Percentiles rank a stretch among this genome's conserved stretches.
These are phyloP conservation scores for Bruchidius siliquastri DNA, from an alignment of 2,888 invertebrate genomes.

Conservation along the genomic window DNA sequence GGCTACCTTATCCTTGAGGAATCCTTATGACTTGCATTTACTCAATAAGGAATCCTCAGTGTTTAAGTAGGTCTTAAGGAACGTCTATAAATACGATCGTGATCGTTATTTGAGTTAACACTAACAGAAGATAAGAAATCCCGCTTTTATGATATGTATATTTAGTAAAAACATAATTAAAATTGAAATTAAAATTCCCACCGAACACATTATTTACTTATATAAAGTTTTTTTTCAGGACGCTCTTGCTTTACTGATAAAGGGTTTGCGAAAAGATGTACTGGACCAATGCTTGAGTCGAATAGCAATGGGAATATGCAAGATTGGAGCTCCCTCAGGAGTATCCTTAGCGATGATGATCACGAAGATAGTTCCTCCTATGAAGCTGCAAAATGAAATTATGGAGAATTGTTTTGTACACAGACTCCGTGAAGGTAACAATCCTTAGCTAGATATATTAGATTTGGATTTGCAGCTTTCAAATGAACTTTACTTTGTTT, in stretches of 20 bases:
- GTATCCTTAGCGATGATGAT: conserved; percentile 50
- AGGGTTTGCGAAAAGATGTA: conserved; percentile 35
- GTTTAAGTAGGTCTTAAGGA: no score
- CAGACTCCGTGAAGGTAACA: conserved; percentile 28
- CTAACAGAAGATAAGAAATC: no score
- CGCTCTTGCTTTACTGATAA: conserved; percentile 33
- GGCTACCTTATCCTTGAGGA: no score
- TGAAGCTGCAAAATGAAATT: conserved; percentile 42
- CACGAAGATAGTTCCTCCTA: conserved; percentile 51
- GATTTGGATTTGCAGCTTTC: no score
- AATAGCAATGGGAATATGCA: conserved; percentile 46
- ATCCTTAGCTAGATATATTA: no score
- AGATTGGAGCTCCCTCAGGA: conserved; percentile 50
- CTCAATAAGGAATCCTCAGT: no score
- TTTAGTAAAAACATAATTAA: no score
- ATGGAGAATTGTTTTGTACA: conserved; percentile 41
- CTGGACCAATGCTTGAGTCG: conserved; percentile 45
- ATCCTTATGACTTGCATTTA: no score
- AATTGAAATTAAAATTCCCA: neutral
- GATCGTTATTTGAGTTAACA: no score
- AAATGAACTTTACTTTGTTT: no score
- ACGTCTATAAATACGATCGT: no score
- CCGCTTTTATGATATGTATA: no score
- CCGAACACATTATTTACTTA: neutral
- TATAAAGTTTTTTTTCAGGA: conserved; percentile 28